Evolutionary conservation across 2,888 invertebrate genomes (phyloP).

Genomic region (Dascillus cervinus): DNA sequence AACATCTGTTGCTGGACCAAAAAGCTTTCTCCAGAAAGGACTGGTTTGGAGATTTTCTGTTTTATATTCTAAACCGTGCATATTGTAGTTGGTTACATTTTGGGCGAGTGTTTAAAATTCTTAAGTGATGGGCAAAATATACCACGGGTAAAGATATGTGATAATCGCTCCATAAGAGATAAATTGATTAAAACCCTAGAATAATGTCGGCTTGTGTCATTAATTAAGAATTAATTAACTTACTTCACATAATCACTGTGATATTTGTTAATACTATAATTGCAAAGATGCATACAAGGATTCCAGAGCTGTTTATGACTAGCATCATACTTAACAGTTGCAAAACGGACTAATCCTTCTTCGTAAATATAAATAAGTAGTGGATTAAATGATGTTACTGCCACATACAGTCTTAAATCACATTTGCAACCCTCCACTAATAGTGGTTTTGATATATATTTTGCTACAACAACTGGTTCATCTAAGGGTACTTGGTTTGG

Average conservation of each 20-base stretch:
- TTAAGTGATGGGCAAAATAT: no score
- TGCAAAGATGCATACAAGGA: conserved; percentile 95
- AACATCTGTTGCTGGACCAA: no score
- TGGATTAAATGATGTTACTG: conserved; percentile 92
- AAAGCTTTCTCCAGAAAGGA: no score
- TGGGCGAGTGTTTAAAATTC: no score
- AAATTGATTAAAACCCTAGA: no score
- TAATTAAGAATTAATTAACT: conserved; percentile 34
- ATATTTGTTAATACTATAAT: conserved; percentile 97
- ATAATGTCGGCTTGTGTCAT: no score
- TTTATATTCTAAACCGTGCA: no score
- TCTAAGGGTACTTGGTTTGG: conserved; percentile 75
- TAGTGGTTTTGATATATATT: conserved; percentile 79
- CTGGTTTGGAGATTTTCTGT: no score
- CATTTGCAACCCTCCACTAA: conserved; percentile 93
- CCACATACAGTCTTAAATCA: conserved; percentile 90
- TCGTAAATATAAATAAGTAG: conserved; percentile 91
- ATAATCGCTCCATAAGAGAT: no score
- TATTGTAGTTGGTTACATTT: no score
- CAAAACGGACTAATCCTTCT: conserved; percentile 91
- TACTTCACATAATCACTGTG: conserved; percentile 92
- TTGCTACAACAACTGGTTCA: conserved; percentile 84
- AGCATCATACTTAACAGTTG: conserved; percentile 89
- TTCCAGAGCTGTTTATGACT: conserved; percentile 90
- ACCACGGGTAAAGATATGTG: no score